Base-by-base conservation (phyloP, 1,140 invertebrate species). In the Trissolcus basalis region DNA sequence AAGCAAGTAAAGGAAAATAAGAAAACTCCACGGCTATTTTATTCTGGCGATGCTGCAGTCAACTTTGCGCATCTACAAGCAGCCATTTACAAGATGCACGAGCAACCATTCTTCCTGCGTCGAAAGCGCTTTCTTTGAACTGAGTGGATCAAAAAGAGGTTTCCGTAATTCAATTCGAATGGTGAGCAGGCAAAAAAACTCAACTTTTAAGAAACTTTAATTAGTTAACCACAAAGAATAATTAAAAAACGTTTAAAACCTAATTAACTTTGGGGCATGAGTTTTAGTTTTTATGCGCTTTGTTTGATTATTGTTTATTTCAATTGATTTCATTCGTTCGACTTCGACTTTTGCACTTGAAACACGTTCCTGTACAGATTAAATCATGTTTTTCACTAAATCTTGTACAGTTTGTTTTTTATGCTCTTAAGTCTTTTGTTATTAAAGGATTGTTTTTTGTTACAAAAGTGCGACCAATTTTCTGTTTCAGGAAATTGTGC, bases 101-200 rank as follows among this genome's bases (percentile, higher is more conserved):
- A 9, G 12, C 4, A 33, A 19, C 33, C 45, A 33, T 59, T 59
- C 45, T 59, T 32, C 45, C 39, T 59, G 32, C 36, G 10, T 49
- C 56, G 35, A 60, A 60, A 49, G 35, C 44, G 19, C 45, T 49
- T 36, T 15, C 32, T 58, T 39, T 60, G 10, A 49, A 60, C 16
- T 41, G 33, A 49, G 36, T n/a, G 19, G 32, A 60, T 60, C 32
- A 60, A 60, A 51, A 36, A 32, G 36, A 32, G 11, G 27, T 1
- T 49, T 60, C 49, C 2, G 15, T 12, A 39, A 32, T 51, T 36
- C 36, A 3, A 51, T 51, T 60, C 39, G 45, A 49, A 49, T 58
- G 16, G 47, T 16, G 36, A 10, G 13, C 7, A n/a, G n/a, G 13
- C 11, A 14, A 9, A 50, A 11, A 14, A 41, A 9, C 19, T 27